A percentile compares a stretch with the other conserved stretches of the same genome.
These are phyloP conservation scores for Actenoides lindsayi DNA, from an alignment of 2,113 vertebrate species.

Conservation along the genomic window DNA sequence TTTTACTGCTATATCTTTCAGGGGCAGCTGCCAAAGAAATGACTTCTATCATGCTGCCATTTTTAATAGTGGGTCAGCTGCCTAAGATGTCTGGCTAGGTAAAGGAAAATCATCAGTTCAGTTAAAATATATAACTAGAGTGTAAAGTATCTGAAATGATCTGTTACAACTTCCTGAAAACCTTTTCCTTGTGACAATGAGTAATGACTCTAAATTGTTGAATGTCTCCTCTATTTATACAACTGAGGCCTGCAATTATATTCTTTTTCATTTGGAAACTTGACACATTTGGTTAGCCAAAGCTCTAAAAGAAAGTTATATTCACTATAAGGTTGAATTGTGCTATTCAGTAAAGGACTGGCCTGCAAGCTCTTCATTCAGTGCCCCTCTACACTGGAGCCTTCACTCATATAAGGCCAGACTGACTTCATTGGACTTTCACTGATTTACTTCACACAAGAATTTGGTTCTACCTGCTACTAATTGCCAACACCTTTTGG, in stretches of 20 bases:
- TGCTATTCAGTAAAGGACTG: neutral
- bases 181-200: neutral
- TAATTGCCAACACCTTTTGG: rapidly evolving
- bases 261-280: neutral
- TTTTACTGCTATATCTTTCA: neutral
- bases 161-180: neutral
- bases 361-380: neutral
- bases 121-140: neutral
- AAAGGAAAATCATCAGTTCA: neutral
- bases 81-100: neutral
- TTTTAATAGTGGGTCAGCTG: neutral
- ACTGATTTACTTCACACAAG: neutral
- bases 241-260: neutral
- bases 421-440: neutral
- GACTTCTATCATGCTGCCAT: neutral
- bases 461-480: neutral
- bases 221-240: neutral
- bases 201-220: neutral
- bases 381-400: neutral
- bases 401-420: neutral
- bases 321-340: neutral
- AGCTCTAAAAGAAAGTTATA: neutral
- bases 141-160: neutral
- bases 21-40: neutral
- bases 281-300: neutral